These are phyloP conservation scores for Chelmon rostratus DNA, from an alignment of 2,797 vertebrate genomes.

Conservation along the genomic window DNA sequence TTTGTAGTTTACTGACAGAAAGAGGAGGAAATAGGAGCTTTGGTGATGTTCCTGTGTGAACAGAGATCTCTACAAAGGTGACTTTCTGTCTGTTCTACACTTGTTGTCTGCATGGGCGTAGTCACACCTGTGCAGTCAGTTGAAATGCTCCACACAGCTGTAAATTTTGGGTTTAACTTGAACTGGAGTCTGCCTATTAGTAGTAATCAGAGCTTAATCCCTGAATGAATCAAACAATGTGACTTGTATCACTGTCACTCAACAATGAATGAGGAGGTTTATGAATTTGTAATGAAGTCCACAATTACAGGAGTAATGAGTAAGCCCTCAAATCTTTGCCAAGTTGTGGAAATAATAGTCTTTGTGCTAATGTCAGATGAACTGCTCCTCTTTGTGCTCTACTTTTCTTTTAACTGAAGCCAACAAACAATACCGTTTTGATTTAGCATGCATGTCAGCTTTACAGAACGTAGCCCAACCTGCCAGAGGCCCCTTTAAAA, in stretches of 20 bases:
- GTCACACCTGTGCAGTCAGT: not conserved
- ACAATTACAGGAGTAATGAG: not conserved
- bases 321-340: not conserved
- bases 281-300: not conserved
- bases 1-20: constrained; percentile 11
- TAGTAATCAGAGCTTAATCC: not conserved
- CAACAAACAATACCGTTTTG: constrained; percentile 60
- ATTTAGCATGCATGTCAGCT: constrained; percentile 66
- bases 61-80: not conserved
- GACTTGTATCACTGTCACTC: not conserved
- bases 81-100: not conserved
- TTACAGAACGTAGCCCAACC: constrained; percentile 40
- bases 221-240: not conserved
- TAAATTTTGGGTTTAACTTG: not conserved
- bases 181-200: not conserved
- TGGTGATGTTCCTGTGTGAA: not conserved
- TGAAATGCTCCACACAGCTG: not conserved
- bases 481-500: constrained; percentile 51
- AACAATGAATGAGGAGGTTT: not conserved
- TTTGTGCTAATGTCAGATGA: constrained; percentile 29
- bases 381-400: constrained; percentile 29
- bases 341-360: constrained; percentile 20
- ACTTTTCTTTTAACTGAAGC: constrained; percentile 45
- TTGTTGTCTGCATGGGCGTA: not conserved
- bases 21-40: not conserved